These are phyloP conservation scores for Panurus biarmicus DNA, from an alignment of 2,113 vertebrate genomes.

Conservation along the genomic window DNA sequence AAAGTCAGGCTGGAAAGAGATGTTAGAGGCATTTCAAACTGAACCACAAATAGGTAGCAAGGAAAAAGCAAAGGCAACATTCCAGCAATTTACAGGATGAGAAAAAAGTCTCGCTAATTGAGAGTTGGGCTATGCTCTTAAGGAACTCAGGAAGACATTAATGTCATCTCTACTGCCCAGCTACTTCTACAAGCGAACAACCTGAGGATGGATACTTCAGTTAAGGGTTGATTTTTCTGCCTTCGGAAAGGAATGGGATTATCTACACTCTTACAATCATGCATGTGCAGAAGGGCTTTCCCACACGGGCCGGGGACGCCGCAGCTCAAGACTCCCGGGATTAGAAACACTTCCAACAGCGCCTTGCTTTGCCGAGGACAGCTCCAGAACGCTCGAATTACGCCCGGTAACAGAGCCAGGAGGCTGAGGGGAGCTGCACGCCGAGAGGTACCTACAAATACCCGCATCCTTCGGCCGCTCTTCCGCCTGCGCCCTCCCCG, in stretches of 20 bases:
- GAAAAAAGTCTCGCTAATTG: background rate
- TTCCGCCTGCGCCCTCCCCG: too few relatives aligned
- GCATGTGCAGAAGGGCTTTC: background rate
- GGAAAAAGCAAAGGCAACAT: background rate
- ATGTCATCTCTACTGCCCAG: too few relatives aligned
- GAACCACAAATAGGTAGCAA: background rate
- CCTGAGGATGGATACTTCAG: background rate
- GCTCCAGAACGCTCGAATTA: background rate
- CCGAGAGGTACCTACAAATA: accelerated
- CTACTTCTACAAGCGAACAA: background rate
- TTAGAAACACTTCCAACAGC: accelerated
- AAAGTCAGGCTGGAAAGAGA: background rate
- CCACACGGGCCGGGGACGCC: accelerated
- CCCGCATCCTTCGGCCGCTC: too few relatives aligned
- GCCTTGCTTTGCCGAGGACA: accelerated
- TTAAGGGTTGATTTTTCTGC: background rate
- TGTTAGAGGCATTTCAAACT: background rate
- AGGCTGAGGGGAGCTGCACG: background rate
- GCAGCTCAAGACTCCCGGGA: accelerated
- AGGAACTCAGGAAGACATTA: accelerated
- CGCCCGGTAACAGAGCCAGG: accelerated
- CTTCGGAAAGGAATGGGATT: background rate
- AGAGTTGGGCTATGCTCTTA: too few relatives aligned
- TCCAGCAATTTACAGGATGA: background rate
- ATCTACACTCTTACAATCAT: accelerated